These are phyloP conservation scores for Pundamilia nyererei DNA, from an alignment of 2,113 vertebrate genomes.

Conservation along the genomic window DNA sequence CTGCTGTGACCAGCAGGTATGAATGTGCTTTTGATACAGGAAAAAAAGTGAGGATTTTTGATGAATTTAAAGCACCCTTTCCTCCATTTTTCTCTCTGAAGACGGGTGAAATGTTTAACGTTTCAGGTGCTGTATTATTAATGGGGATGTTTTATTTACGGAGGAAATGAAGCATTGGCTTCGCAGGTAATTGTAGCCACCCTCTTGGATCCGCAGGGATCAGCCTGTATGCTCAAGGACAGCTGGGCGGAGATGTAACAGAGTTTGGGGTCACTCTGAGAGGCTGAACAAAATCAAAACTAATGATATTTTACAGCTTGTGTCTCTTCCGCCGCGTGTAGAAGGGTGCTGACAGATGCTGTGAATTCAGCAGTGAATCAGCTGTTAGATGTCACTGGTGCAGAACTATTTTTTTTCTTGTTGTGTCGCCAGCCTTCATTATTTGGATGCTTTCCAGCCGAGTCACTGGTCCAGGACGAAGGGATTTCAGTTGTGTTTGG, in stretches of 20 bases:
- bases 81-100: not conserved
- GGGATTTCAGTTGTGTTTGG: not conserved
- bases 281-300: not conserved
- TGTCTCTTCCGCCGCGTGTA: not conserved
- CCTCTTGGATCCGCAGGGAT: not conserved
- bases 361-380: not conserved
- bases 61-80: not conserved
- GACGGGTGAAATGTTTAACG: not conserved
- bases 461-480: not conserved
- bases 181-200: not conserved
- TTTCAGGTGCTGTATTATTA: not conserved
- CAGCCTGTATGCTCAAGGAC: not conserved
- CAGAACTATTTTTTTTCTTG: not conserved
- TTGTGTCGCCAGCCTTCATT: not conserved
- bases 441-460: not conserved
- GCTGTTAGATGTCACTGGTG: not conserved
- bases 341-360: not conserved
- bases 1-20: not conserved
- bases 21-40: not conserved
- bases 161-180: slow-evolving; percentile 8
- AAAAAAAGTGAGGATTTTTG: not conserved
- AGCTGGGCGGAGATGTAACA: not conserved
- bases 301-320: not conserved
- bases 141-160: slow-evolving; percentile 29
- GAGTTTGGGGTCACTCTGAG: not conserved